Percentiles rank a stretch among this genome's conserved stretches.
Conservation (phyloP, 2,888 invertebrate genomes). For the Agrotis segetum region DNA sequence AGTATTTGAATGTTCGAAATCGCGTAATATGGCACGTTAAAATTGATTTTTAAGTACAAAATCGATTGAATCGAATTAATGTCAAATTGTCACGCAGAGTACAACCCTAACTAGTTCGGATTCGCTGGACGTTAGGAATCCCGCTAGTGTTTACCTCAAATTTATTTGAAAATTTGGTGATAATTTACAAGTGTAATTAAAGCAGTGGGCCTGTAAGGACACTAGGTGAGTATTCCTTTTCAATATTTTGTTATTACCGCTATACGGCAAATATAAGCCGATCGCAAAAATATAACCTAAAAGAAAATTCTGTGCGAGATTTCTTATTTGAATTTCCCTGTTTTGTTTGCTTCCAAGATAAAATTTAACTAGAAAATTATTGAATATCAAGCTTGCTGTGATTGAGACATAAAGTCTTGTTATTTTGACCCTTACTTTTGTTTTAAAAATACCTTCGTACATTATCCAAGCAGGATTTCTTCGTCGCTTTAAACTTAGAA, state of each 20-base stretch:
- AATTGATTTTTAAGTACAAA: not conserved
- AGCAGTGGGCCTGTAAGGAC: constrained; percentile 70
- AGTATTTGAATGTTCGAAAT: not conserved
- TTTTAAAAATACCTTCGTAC: constrained; percentile 55
- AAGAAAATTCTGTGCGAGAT: constrained; percentile 55
- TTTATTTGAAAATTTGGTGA: constrained; percentile 84
- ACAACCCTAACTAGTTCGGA: constrained; percentile 73
- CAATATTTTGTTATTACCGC: constrained; percentile 30
- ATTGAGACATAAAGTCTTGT: not conserved
- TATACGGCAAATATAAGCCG: constrained; percentile 14
- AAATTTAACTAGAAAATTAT: constrained; percentile 5
- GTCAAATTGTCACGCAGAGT: constrained; percentile 50
- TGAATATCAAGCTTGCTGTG: not conserved
- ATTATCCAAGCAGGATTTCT: constrained; percentile 24
- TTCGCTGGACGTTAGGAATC: constrained; percentile 74
- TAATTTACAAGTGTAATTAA: constrained; percentile 86
- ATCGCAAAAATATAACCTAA: constrained; percentile 68
- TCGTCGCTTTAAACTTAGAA: constrained; percentile 22
- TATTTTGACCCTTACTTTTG: constrained; percentile 44
- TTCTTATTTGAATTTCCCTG: constrained; percentile 37
- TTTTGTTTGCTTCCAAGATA: constrained; percentile 13
- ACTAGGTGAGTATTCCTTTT: constrained; percentile 73
- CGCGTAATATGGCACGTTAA: not conserved
- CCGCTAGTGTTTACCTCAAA: constrained; percentile 85
- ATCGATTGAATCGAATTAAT: constrained; percentile 46